Conservation (phyloP, 2,113 vertebrate genomes). For the Ceyx cyanopectus region DNA sequence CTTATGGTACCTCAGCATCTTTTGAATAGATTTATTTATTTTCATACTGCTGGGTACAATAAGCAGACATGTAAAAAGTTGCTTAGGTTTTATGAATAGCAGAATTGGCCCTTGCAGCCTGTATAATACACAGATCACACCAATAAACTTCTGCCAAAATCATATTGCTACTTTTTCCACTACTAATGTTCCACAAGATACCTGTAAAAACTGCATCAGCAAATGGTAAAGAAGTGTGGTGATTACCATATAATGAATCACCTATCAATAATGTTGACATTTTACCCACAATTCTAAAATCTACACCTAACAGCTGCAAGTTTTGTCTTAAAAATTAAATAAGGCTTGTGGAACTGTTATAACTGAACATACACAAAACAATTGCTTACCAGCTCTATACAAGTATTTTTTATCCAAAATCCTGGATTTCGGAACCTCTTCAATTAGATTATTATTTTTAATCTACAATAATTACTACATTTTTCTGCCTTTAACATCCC, state of each 20-base stretch:
- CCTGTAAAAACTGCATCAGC: background rate
- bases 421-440: background rate
- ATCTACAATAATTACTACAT: background rate
- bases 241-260: background rate
- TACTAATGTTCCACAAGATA: background rate
- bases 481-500: background rate
- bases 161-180: background rate
- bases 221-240: background rate
- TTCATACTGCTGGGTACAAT: background rate
- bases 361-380: background rate
- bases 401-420: background rate
- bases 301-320: background rate
- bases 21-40: too few species aligned
- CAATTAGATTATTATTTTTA: background rate
- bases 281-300: background rate
- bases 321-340: background rate
- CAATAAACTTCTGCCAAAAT: background rate
- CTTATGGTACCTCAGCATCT: too few species aligned
- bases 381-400: background rate
- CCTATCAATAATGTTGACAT: background rate
- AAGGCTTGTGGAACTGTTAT: background rate
- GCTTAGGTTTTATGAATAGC: background rate
- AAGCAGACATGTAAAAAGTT: background rate
- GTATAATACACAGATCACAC: accelerated
- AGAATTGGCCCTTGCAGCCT: background rate